A percentile compares a stretch with the other conserved stretches of the same genome.
phyloP scores from a whole-genome alignment of 2,113 vertebrate species.

The Pardalotus punctatus region DNA sequence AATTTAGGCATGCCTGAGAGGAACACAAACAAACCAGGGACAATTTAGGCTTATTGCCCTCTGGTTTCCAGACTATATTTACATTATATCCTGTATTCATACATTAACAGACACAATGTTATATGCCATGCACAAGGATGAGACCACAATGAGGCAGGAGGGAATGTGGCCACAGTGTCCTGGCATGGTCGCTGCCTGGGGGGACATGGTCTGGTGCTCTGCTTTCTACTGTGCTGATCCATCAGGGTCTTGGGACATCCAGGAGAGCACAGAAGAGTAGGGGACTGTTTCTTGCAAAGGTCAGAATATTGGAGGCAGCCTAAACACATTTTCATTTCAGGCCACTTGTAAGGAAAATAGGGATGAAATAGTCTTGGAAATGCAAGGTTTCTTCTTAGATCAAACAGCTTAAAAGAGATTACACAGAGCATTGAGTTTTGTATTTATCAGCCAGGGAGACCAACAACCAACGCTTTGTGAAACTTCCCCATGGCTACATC shows the following conservation, averaged over 20 bases:
- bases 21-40: neutral
- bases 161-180: neutral
- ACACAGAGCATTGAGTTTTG: neutral
- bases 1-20: neutral
- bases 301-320: neutral
- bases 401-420: neutral
- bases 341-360: neutral
- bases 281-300: neutral
- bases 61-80: neutral
- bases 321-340: neutral
- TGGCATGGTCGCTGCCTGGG: neutral
- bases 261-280: neutral
- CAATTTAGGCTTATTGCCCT: neutral
- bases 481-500: neutral
- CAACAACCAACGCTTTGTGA: rapidly evolving
- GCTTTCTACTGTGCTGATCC: neutral
- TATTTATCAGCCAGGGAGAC: neutral
- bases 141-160: neutral
- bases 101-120: neutral
- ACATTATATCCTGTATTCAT: neutral
- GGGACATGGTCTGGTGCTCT: neutral
- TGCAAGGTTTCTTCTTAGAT: neutral
- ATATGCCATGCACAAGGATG: neutral
- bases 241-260: neutral
- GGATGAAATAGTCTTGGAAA: neutral